These are phyloP conservation scores for Peromyscus eremicus DNA, from an alignment of 2,797 vertebrate genomes.

Conservation along the genomic window DNA sequence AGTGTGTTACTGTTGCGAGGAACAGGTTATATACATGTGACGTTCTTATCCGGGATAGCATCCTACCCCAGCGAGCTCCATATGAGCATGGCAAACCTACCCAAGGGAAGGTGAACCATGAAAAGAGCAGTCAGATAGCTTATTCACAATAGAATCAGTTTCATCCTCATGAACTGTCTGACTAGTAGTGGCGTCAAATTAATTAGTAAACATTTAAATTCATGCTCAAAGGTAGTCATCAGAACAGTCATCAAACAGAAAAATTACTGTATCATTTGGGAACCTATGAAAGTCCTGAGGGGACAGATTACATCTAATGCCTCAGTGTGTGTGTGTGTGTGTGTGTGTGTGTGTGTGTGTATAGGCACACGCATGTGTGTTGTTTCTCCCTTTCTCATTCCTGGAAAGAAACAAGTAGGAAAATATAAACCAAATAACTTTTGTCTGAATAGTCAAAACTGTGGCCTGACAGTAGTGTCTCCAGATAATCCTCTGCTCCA, in stretches of 20 bases:
- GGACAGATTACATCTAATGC: background rate
- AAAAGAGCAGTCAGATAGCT: background rate
- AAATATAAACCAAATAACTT: background rate
- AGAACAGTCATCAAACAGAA: background rate
- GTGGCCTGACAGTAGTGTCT: background rate
- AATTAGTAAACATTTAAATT: conserved; percentile 61
- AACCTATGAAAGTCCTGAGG: conserved; percentile 35
- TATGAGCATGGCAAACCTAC: background rate
- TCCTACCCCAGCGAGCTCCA: background rate
- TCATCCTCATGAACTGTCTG: conserved; percentile 11
- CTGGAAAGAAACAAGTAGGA: background rate
- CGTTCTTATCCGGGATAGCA: background rate
- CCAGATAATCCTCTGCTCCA: background rate
- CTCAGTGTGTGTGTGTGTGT: background rate
- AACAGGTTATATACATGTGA: background rate
- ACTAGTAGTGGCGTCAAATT: background rate
- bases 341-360: background rate
- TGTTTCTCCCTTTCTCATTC: background rate
- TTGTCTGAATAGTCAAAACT: background rate
- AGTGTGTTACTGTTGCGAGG: background rate
- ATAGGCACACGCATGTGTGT: background rate
- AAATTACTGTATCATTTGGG: background rate
- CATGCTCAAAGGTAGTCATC: conserved; percentile 5
- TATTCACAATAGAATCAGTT: conserved; percentile 41
- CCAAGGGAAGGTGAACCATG: background rate